A percentile compares a stretch with the other conserved stretches of the same genome.
Evolutionary conservation across 2,797 vertebrate genomes (phyloP).

Genomic region (Sciurus vulgaris): DNA sequence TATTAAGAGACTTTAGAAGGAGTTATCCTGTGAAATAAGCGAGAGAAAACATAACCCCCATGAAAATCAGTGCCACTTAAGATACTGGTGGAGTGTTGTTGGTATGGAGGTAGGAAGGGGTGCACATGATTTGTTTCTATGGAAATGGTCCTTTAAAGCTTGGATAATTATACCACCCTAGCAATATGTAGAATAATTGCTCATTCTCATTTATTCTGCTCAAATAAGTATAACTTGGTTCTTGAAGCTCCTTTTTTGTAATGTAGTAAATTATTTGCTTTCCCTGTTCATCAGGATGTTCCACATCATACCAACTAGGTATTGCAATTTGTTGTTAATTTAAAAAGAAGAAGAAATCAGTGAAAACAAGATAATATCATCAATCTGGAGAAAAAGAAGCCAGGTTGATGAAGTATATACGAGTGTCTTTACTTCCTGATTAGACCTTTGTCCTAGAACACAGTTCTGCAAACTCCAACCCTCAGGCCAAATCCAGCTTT

Average conservation of each 20-base stretch:
- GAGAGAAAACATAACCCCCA: not conserved
- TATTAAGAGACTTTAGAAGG: constrained; percentile 49
- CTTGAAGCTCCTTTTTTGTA: constrained; percentile 11
- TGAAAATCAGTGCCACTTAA: not conserved
- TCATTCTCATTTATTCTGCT: constrained; percentile 22
- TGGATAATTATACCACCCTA: not conserved
- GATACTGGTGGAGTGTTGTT: not conserved
- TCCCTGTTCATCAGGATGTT: not conserved
- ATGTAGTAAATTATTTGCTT: constrained; percentile 46
- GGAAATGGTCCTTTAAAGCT: constrained; percentile 29
- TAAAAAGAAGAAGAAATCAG: constrained; percentile 9
- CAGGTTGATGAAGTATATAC: not conserved
- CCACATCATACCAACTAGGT: not conserved
- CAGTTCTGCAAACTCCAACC: constrained; percentile 28
- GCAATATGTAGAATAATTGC: not conserved
- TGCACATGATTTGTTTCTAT: not conserved
- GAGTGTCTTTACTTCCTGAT: constrained; percentile 23
- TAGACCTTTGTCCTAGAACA: constrained; percentile 13
- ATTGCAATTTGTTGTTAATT: constrained; percentile 9
- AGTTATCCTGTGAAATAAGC: not conserved
- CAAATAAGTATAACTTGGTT: constrained; percentile 12
- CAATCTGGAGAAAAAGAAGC: constrained; percentile 15
- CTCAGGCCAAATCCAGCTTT: constrained; percentile 27
- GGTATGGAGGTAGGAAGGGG: not conserved
- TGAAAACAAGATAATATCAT: constrained; percentile 43